A percentile compares a stretch with the other conserved stretches of the same genome.
Evolutionary conservation across 1,140 invertebrate species (phyloP).

Genomic region (Heliconius hermathena): DNA sequence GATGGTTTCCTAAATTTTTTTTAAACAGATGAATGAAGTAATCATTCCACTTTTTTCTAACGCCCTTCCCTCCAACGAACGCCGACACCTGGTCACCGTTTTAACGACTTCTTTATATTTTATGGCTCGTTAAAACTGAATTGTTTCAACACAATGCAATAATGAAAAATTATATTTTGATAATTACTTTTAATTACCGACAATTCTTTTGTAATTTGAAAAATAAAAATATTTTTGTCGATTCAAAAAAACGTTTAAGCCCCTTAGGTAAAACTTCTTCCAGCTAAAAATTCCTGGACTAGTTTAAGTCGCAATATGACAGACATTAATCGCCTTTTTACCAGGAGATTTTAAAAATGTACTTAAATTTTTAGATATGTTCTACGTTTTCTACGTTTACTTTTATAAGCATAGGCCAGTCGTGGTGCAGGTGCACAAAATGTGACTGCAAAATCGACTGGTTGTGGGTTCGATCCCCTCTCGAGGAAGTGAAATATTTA

Average conservation of each 20-base stretch:
- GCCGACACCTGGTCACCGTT: constrained; percentile 39
- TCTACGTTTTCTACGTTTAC: too few relatives aligned
- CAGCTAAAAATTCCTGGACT: background rate
- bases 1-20: constrained; percentile 24
- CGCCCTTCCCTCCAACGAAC: constrained; percentile 26
- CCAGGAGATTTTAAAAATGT: background rate
- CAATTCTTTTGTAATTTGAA: constrained; percentile 8
- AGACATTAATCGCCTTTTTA: background rate
- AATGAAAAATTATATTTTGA: constrained; percentile 19
- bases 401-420: too few relatives aligned
- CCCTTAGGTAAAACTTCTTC: background rate
- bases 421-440: too few relatives aligned
- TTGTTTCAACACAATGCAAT: constrained; percentile 28
- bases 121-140: constrained; percentile 37
- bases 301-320: constrained; percentile 9
- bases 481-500: too few relatives aligned
- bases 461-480: too few relatives aligned
- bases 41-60: constrained; percentile 41
- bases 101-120: constrained; percentile 40
- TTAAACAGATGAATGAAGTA: constrained; percentile 35
- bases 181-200: constrained; percentile 17
- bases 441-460: too few relatives aligned
- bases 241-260: background rate
- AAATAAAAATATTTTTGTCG: background rate
- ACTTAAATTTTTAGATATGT: background rate